These are phyloP conservation scores for Anarhynchus alexandrinus DNA, from an alignment of 2,113 vertebrate genomes.

Conservation along the genomic window DNA sequence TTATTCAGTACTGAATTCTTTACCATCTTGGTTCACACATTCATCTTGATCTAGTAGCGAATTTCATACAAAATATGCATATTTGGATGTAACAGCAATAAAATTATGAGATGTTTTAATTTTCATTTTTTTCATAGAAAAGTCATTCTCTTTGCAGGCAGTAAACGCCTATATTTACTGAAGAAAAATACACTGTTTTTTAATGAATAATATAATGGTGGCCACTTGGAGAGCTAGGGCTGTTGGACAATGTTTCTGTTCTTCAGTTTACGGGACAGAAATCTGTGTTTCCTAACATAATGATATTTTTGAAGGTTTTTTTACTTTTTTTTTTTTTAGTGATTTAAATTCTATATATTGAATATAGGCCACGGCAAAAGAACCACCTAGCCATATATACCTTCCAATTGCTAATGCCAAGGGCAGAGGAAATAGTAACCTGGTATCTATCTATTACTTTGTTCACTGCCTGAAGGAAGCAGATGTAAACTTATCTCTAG, in stretches of 20 bases:
- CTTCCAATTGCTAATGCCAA: neutral
- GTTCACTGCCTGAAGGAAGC: neutral
- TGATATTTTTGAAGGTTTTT: neutral
- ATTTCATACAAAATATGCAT: neutral
- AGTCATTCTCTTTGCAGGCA: neutral
- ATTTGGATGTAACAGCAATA: neutral
- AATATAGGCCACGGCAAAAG: neutral
- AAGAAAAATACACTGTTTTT: neutral
- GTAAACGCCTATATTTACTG: neutral
- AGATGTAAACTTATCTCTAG: neutral
- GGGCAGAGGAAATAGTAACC: neutral
- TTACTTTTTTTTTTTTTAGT: neutral
- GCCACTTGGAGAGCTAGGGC: neutral
- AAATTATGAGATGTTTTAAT: neutral
- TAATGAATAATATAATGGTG: neutral
- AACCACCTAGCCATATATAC: neutral
- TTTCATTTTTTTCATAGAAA: neutral
- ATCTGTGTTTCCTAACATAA: neutral
- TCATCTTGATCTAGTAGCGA: neutral
- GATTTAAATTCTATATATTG: neutral
- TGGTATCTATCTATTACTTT: neutral
- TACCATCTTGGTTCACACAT: neutral
- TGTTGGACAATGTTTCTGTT: neutral
- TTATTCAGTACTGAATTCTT: conserved; percentile 27
- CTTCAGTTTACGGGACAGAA: neutral